Base-by-base conservation (phyloP, 1,140 invertebrate genomes). In the Goniozus legneri region DNA sequence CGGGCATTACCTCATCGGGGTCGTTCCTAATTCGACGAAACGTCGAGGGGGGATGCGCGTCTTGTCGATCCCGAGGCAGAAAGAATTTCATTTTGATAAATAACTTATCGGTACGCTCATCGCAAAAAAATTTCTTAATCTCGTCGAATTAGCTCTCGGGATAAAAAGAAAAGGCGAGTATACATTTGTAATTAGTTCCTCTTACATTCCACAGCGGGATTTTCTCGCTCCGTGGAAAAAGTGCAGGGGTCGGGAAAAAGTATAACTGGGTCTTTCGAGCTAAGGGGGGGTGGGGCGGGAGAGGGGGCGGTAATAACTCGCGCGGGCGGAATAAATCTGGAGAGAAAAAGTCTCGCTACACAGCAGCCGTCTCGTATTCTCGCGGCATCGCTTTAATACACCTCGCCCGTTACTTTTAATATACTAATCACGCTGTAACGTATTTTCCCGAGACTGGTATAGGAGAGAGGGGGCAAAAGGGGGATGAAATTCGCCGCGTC, bases 341-440 rank as follows among this genome's bases (percentile, higher is more conserved):
- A 8, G 21, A 7, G 13, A n/a, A n/a, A n/a, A n/a, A n/a, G n/a
- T n/a, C n/a, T n/a, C n/a, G n/a, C n/a, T n/a, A n/a, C n/a, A n/a
- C n/a, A n/a, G n/a, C n/a, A n/a, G n/a, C n/a, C n/a, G n/a, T n/a
- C n/a, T n/a, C n/a, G n/a, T n/a, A n/a, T n/a, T 21, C 20, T 10
- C 30, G 7, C 32, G 34, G 47, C 1, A n/a, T 50, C 36, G 7
- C 33, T 52, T 52, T 52, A 52, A 52, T 54, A 50, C 42, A 24
- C 44, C 36, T 18, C 18, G n/a, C 8, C 24, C 44, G 30, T 47
- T 52, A 43, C 24, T 54, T 51, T 59, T 63, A 52, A 58, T 58
- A 64, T 50, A 56, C 56, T 68, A 68, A 66, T 68, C 62, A 62
- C 46, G 61, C 40, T 50, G 52, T 55, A 60, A 61, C 50, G 43